A percentile compares a stretch with the other conserved stretches of the same genome.
These are phyloP conservation scores for Digitonthophagus gazella DNA, from an alignment of 2,888 invertebrate genomes.

Conservation along the genomic window DNA sequence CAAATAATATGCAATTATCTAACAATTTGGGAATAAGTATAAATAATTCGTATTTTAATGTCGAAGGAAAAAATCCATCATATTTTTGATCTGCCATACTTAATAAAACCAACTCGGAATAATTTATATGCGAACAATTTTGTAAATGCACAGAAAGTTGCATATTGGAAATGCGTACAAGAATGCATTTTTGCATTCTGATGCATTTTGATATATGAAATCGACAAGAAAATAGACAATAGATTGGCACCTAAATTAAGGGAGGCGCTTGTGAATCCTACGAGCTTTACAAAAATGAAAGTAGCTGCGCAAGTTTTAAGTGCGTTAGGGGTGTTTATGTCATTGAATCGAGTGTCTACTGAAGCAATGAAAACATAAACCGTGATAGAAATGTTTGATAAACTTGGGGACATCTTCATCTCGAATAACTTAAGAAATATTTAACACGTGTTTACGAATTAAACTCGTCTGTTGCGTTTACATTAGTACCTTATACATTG, in stretches of 20 bases:
- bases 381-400: too few species aligned
- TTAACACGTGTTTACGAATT: too few species aligned
- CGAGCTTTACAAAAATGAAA: conserved; percentile 30
- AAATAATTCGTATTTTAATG: conserved; percentile 25
- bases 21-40: conserved; percentile 15
- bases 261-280: conserved; percentile 24
- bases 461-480: too few species aligned
- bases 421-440: too few species aligned
- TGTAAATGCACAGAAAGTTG: conserved; percentile 7
- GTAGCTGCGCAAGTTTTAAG: conserved; percentile 27
- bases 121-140: conserved; percentile 23
- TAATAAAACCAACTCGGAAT: conserved; percentile 28
- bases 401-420: too few species aligned
- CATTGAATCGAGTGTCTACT: too few species aligned
- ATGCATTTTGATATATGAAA: conserved; percentile 22
- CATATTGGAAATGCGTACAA: too few species aligned
- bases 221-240: conserved; percentile 20
- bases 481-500: too few species aligned
- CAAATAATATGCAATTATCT: conserved; percentile 20
- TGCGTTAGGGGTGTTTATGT: not conserved
- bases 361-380: too few species aligned
- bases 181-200: conserved; percentile 14
- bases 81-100: conserved; percentile 27
- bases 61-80: conserved; percentile 22
- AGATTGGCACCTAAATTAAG: conserved; percentile 26